Evolutionary conservation across 2,888 invertebrate species (phyloP).

Genomic region (Drosophila niveifrons): DNA sequence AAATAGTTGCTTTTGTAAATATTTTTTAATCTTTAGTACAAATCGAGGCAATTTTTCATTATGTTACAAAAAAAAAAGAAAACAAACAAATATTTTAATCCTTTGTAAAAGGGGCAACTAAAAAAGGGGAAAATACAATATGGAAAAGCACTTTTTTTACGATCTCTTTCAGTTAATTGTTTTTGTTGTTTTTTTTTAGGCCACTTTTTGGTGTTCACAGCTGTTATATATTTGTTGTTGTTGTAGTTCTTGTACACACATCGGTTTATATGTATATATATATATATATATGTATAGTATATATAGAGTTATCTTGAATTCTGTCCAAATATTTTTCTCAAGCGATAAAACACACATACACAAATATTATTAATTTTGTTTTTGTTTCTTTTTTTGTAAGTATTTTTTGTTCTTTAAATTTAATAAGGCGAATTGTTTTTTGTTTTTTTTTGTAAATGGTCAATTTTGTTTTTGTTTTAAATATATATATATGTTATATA

Average conservation of each 20-base stretch:
- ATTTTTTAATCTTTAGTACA: constrained; percentile 77
- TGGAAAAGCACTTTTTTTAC: constrained; percentile 54
- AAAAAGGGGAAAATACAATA: constrained; percentile 30
- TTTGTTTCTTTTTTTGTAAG: constrained; percentile 42
- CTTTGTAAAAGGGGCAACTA: constrained; percentile 9
- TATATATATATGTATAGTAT: constrained; percentile 35
- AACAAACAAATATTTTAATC: constrained; percentile 9
- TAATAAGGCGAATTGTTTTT: constrained; percentile 49
- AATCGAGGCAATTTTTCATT: constrained; percentile 69
- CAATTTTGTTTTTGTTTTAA: constrained; percentile 19
- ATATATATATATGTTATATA: constrained; percentile 1
- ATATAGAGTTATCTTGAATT: constrained; percentile 37
- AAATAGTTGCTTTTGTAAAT: constrained; percentile 53
- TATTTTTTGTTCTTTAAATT: constrained; percentile 44
- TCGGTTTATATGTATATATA: constrained; percentile 28
- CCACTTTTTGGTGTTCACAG: constrained; percentile 81
- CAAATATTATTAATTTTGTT: constrained; percentile 52
- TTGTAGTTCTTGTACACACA: constrained; percentile 20
- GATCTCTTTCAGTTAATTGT: constrained; percentile 50
- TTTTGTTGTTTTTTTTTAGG: constrained; percentile 55
- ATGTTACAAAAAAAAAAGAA: constrained; percentile 20
- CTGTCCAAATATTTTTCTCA: constrained; percentile 41
- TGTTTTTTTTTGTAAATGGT: constrained; percentile 41
- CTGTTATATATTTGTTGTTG: constrained; percentile 49
- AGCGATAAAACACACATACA: constrained; percentile 70